These are phyloP conservation scores for Gari tellinella DNA, from an alignment of 2,888 invertebrate species.

Conservation along the genomic window DNA sequence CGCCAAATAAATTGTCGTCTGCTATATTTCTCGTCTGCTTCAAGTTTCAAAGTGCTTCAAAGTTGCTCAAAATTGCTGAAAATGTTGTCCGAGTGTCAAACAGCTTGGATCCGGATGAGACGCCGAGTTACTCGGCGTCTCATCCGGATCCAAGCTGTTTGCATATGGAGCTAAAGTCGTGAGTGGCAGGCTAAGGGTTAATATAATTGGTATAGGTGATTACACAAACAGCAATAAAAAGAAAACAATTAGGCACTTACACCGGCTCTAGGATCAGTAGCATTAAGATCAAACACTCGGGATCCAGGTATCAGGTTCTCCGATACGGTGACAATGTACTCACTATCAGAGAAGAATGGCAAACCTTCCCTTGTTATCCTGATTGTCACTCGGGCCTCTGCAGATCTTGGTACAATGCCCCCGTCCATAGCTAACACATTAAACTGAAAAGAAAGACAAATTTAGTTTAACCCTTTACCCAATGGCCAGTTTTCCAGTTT, in stretches of 20 bases:
- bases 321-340: conserved; percentile 66
- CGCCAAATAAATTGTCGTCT: too few species aligned
- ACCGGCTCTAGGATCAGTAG: conserved; percentile 70
- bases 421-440: conserved; percentile 65
- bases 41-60: too few species aligned
- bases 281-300: conserved; percentile 66
- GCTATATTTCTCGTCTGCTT: too few species aligned
- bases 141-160: too few species aligned
- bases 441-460: conserved; percentile 45
- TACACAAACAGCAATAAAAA: neutral
- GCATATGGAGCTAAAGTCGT: too few species aligned
- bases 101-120: too few species aligned
- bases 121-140: too few species aligned
- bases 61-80: too few species aligned
- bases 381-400: conserved; percentile 66
- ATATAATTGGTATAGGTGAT: too few species aligned
- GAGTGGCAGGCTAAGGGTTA: too few species aligned
- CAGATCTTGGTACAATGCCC: conserved; percentile 54
- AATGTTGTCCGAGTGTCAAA: too few species aligned
- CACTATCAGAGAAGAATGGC: conserved; percentile 72
- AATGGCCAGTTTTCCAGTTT: too few species aligned
- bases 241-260: conserved; percentile 52
- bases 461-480: neutral
- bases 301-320: conserved; percentile 64
- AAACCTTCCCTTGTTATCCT: conserved; percentile 72